Evolutionary conservation across 2,797 vertebrate genomes (phyloP), one percentile per base, ranked within the genome.

Genomic region (Acanthurus leucopareius): DNA sequence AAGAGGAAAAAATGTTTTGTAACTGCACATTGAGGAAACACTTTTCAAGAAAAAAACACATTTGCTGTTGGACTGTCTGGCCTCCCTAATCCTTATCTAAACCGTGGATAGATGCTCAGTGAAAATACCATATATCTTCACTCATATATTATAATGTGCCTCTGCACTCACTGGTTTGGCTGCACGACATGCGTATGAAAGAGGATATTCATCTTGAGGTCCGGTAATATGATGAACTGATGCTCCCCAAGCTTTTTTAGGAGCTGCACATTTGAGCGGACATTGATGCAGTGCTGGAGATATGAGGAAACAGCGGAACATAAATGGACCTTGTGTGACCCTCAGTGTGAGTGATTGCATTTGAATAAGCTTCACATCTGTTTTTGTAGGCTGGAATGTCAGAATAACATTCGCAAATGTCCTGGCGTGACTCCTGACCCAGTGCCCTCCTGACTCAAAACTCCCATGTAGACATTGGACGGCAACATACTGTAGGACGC

Each of bases 71-170:
- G 84, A 86, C 88, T 76, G 75, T 84, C 84, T 91, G 89, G 87
- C 84, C 85, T 87, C 77, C 73, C 69, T 89, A 86, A 91, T 88
- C 85, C 86, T 93, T 92, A 90, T 92, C 90, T 89, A 83, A 88
- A 85, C 63, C 45, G 2, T 48, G 62, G 77, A 80, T 60, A 84
- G 80, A 90, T 81, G 84, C 84, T 79, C 64, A 77, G 65, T 68
- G 65, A 83, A 88, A 77, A 77, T 53, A 80, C 73, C 70, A 78
- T 69, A 85, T 73, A 88, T 87, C 74, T 88, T 85, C 67, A 54
- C 53, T 83, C 79, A 77, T 87, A 66, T 67, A 81, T 90, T 85
- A 89, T 75, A 77, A 74, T 75, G 63, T 79, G 75, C 59, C 77
- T 64, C 38, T 20, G 56, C 63, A 40, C 80, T 82, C 52, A 65